Conservation (phyloP, 1,140 invertebrate genomes). For the Zeugodacus cucurbitae region DNA sequence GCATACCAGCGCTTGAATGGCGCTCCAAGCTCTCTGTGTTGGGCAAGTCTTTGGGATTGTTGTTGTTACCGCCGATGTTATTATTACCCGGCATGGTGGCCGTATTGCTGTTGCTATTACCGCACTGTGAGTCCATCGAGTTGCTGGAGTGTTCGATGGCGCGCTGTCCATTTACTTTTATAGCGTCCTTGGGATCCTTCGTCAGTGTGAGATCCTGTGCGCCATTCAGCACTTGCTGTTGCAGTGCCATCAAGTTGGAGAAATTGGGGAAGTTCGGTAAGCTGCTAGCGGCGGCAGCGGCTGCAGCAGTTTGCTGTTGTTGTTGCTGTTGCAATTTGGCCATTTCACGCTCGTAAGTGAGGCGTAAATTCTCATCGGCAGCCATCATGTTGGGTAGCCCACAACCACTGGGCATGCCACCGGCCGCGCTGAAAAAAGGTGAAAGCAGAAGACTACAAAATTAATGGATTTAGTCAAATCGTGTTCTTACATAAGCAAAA, state of each 20-base stretch:
- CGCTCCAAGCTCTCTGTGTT: conserved; percentile 32
- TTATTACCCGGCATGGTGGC: neutral
- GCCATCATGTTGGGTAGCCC: conserved; percentile 66
- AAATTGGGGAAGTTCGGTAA: conserved; percentile 72
- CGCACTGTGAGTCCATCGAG: conserved; percentile 51
- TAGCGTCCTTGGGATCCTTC: conserved; percentile 73
- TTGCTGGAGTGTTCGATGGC: conserved; percentile 53
- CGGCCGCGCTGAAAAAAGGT: conserved; percentile 78
- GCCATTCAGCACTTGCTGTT: conserved; percentile 76
- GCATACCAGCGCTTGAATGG: conserved; percentile 33
- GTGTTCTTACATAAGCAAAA: neutral
- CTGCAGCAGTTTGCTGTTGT: conserved; percentile 68
- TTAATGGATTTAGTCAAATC: conserved; percentile 71
- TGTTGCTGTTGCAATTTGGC: conserved; percentile 81
- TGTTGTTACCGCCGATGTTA: neutral
- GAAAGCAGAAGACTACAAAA: conserved; percentile 80
- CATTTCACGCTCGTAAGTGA: conserved; percentile 89
- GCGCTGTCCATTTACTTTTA: conserved; percentile 73
- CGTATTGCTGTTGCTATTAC: conserved; percentile 20
- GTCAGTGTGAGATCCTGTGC: conserved; percentile 88
- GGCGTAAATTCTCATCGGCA: conserved; percentile 83
- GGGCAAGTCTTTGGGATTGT: conserved; percentile 38
- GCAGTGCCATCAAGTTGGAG: conserved; percentile 75
- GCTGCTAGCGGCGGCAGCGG: conserved; percentile 67
- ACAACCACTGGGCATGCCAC: conserved; percentile 68